Evolutionary conservation across 2,113 vertebrate genomes (phyloP), one percentile per base, ranked within the genome.

Genomic region (Manacus vitellinus): DNA sequence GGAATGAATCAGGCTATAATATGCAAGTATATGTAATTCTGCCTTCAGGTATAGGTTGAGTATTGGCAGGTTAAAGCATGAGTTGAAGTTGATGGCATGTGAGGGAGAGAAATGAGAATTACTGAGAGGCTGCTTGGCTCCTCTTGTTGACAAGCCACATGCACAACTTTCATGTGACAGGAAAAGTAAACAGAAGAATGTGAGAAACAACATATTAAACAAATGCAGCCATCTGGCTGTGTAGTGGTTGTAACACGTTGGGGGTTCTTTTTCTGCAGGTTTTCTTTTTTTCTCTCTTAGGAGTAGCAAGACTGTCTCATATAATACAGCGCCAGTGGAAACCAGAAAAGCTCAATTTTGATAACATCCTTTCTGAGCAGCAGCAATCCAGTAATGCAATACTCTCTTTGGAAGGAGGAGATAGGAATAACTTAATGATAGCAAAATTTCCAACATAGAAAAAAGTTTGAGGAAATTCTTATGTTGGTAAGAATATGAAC

Each of bases 131-230:
- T 89, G 47, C 58, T 94, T 76, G 91, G 85, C 51, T 94, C 70
- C 92, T 63, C 68, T 89, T n/a, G 44, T 81, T 79, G 90, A 94
- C 82, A 92, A 59, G 49, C 52, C 67, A 71, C 87, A 91, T 62
- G 66, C 74, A 93, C 86, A 97, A 97, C 96, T 98, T 98, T 88
- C 88, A 87, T 56, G 46, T 95, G 96, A 95, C 81, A 84, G 92
- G 94, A 92, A 92, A 82, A 95, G 95, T 95, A 96, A 97, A 95
- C 70, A 96, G 88, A 95, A 82, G 94, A 92, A 97, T 95, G 78
- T 93, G 94, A 95, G 96, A 97, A 97, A 94, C 95, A 97, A 93
- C 95, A 88, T 97, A 95, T 97, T 95, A 96, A 97, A 97, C 94
- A 77, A 89, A 86, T 93, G 94, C 84, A 97, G 92, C 96, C 97